Evolutionary conservation across 2,888 invertebrate genomes (phyloP), one percentile per base, ranked within the genome.

Genomic region (Sceliomorpha sp.): DNA sequence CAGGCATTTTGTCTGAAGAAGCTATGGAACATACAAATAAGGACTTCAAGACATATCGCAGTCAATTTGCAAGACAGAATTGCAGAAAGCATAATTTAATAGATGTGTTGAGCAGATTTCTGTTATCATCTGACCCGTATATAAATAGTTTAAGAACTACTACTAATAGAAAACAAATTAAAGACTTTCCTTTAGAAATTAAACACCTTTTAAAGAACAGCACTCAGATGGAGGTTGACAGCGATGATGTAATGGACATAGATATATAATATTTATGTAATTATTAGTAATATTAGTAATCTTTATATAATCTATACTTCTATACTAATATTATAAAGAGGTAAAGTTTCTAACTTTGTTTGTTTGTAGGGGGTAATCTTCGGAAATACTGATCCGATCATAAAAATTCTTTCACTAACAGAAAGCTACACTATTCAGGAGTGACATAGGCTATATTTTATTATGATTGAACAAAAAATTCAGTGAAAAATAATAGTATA

Each of bases 31-130:
- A 12, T n/a, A 4, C 5, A 32, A n/a, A 32, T 32, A 32, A 32
- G 12, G 32, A 32, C 12, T 32, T 32, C 12, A 32, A 32, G 12
- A 9, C 32, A 12, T 32, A 9, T n/a, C 32, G 32, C n/a, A 32
- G 9, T 9, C n/a, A 6, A 9, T 32, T 9, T 12, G 32, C 32
- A n/a, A n/a, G 32, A 9, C 3, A 32, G 12, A 32, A 4, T 12
- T 32, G 5, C 3, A 32, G 32, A 32, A 32, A 6, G 5, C 4
- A 4, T n/a, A 32, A 32, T 32, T 9, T 32, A n/a, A 32, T n/a
- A 32, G 24, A 24, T 24, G 24, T 24, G 24, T 24, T 24, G 3
- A 24, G 7, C 24, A 24, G 24, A 24, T 24, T 24, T 24, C 3
- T 24, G 24, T 24, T 24, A 5, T 24, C 24, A 24, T 24, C 24